Percentiles rank a stretch among this genome's conserved stretches.
phyloP scores from a whole-genome alignment of 2,888 invertebrate species.

The Odontomyia ornata region DNA sequence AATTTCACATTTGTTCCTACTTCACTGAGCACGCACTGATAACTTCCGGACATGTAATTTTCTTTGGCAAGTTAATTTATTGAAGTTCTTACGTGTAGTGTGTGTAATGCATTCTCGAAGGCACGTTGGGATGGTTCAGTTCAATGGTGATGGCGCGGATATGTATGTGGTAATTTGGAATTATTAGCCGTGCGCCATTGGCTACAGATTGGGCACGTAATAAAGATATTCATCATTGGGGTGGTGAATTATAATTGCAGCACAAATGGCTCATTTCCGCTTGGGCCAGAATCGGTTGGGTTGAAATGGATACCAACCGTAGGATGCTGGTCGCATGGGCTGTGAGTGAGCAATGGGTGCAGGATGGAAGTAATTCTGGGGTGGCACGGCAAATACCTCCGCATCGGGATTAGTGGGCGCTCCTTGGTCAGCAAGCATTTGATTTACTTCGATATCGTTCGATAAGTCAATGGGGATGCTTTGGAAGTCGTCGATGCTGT shows the following conservation, averaged over 20 bases:
- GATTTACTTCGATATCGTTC: conserved; percentile 63
- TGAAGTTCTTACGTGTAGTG: conserved; percentile 10
- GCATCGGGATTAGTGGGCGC: conserved; percentile 62
- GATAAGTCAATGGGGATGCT: conserved; percentile 60
- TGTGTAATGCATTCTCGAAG: conserved; percentile 26
- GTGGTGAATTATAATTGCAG: conserved; percentile 10
- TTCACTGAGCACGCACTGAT: conserved; percentile 3
- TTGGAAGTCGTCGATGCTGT: conserved; percentile 57
- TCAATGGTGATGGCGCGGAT: conserved; percentile 5
- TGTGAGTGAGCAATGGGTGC: background rate
- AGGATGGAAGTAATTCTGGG: background rate
- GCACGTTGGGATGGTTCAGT: background rate
- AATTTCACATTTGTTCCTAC: background rate
- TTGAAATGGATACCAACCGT: conserved; percentile 18
- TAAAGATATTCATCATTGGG: conserved; percentile 30
- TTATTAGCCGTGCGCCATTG: conserved; percentile 31
- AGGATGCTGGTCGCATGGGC: background rate
- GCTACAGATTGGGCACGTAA: conserved; percentile 13
- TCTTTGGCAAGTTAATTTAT: conserved; percentile 49
- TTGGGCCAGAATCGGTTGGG: conserved; percentile 16
- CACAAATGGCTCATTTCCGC: conserved; percentile 30
- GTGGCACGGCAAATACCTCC: conserved; percentile 57
- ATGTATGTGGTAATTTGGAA: conserved; percentile 22
- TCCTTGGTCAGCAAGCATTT: conserved; percentile 59
- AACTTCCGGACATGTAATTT: conserved; percentile 44